Percentiles rank a stretch among this genome's conserved stretches.
These are phyloP conservation scores for Aurelia aurita complex sp. Pacific DNA, from an alignment of 30 jellyfish, hydroid and myxozoan genomes.

Conservation along the genomic window DNA sequence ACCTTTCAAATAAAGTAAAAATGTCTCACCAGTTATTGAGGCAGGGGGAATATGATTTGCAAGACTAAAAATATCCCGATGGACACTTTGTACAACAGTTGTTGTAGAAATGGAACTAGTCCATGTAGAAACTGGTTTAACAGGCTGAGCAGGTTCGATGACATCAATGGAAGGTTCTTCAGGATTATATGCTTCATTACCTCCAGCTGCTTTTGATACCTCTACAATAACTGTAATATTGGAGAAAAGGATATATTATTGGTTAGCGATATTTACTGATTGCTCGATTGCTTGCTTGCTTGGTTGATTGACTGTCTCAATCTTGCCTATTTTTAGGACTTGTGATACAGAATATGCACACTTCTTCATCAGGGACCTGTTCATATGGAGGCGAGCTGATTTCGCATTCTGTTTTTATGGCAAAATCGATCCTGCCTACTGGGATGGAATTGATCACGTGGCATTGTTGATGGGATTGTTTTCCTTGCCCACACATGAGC, in stretches of 20 bases:
- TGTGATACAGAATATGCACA: neutral
- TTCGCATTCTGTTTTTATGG: no score
- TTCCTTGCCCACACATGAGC: no score
- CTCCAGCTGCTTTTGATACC: constrained; percentile 15
- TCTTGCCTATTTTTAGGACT: neutral
- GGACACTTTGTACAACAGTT: constrained; percentile 27
- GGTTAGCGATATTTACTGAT: no score
- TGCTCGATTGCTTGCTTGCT: no score
- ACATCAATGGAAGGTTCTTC: constrained; percentile 94
- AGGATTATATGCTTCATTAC: constrained; percentile 97
- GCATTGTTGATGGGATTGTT: no score
- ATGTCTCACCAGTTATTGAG: constrained; percentile 59
- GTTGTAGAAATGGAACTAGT: constrained; percentile 32
- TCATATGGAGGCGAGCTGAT: no score
- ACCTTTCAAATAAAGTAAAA: neutral
- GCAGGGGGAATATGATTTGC: constrained; percentile 51
- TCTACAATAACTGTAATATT: no score
- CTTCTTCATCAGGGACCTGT: no score
- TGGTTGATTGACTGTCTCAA: no score
- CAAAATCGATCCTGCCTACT: no score
- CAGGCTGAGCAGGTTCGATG: constrained; percentile 60
- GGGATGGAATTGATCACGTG: no score
- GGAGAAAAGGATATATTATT: no score
- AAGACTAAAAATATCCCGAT: constrained; percentile 26
- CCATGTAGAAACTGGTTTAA: constrained; percentile 60